A percentile compares a stretch with the other conserved stretches of the same genome.
Conservation (phyloP, 2,888 invertebrate species). For the Eurois occulta region DNA sequence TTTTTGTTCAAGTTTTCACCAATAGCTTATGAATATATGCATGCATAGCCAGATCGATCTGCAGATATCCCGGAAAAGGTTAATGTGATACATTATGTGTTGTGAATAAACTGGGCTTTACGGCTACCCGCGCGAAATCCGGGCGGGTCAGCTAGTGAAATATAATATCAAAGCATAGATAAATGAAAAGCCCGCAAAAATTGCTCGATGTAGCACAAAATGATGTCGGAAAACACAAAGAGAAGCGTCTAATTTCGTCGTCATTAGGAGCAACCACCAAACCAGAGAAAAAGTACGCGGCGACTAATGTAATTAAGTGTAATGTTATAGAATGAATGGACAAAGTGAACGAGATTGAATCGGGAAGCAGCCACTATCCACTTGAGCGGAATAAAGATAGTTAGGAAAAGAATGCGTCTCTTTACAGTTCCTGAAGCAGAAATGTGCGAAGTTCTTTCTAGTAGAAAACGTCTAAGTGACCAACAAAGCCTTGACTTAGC, state of each 20-base stretch:
- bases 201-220: slow-evolving; percentile 6
- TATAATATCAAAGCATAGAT: slow-evolving; percentile 20
- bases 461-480: slow-evolving; percentile 52
- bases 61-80: not conserved
- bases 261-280: slow-evolving; percentile 33
- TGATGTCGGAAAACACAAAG: slow-evolving; percentile 10
- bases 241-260: slow-evolving; percentile 33
- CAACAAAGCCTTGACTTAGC: slow-evolving; percentile 59
- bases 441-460: slow-evolving; percentile 48
- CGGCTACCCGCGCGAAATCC: slow-evolving; percentile 5
- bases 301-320: slow-evolving; percentile 56
- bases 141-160: slow-evolving; percentile 19
- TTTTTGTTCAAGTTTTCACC: not conserved
- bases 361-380: slow-evolving; percentile 30
- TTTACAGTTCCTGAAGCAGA: slow-evolving; percentile 49
- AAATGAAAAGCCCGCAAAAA: not conserved
- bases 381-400: slow-evolving; percentile 52
- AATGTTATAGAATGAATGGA: slow-evolving; percentile 39
- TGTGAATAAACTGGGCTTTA: not conserved
- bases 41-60: not conserved
- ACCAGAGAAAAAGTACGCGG: slow-evolving; percentile 33
- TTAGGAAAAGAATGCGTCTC: slow-evolving; percentile 48
- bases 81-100: not conserved
- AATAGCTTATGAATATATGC: not conserved
- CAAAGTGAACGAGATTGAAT: slow-evolving; percentile 55